Evolutionary conservation across 2,888 invertebrate species (phyloP).

Genomic region (Aporophyla lueneburgensis): DNA sequence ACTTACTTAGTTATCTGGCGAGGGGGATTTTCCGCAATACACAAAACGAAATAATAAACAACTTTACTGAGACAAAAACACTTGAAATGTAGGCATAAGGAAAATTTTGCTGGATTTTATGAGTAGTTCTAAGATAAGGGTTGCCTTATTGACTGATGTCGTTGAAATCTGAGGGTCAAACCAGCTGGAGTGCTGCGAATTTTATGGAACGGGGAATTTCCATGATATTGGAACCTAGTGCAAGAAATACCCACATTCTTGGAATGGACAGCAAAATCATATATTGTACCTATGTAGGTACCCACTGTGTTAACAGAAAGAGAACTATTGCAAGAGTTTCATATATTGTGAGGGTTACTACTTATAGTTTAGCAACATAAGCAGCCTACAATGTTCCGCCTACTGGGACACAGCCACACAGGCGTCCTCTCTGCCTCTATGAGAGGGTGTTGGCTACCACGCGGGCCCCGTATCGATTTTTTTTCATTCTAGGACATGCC

Average conservation of each 20-base stretch:
- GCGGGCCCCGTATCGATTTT: no score
- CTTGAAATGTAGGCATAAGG: constrained; percentile 14
- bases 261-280: no score
- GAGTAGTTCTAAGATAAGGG: constrained; percentile 34
- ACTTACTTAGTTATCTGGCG: background rate
- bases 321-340: no score
- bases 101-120: constrained; percentile 48
- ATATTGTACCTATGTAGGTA: no score
- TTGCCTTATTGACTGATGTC: constrained; percentile 23
- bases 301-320: no score
- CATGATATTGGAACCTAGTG: background rate
- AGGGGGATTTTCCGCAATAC: constrained; percentile 49
- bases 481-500: no score
- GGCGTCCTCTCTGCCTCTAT: no score
- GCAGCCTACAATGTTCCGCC: no score
- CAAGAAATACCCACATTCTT: background rate
- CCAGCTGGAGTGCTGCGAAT: background rate
- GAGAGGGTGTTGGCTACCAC: no score
- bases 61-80: constrained; percentile 34
- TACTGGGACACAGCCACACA: no score
- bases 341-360: no score
- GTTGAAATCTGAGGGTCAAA: constrained; percentile 9
- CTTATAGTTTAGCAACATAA: no score
- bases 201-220: constrained; percentile 9
- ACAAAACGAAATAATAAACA: constrained; percentile 59